Evolutionary conservation across 2,113 vertebrate genomes (phyloP).

Genomic region (Burhinus oedicnemus): DNA sequence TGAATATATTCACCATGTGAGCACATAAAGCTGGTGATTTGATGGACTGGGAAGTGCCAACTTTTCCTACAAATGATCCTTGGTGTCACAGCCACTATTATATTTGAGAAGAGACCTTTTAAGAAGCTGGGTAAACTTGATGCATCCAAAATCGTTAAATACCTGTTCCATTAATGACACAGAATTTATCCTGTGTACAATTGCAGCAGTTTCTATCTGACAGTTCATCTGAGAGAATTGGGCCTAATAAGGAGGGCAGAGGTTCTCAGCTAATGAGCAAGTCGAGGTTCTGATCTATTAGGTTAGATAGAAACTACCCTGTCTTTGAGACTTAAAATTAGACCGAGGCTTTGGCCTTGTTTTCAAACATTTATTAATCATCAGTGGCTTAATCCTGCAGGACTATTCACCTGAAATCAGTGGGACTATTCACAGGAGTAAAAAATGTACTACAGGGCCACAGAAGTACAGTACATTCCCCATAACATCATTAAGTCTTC

Average conservation of each 20-base stretch:
- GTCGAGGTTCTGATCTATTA: conserved; percentile 46
- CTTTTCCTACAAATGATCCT: background rate
- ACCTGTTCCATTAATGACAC: conserved; percentile 29
- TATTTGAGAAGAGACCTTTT: background rate
- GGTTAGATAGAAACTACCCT: conserved; percentile 16
- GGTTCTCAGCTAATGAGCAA: conserved; percentile 61
- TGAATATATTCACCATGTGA: background rate
- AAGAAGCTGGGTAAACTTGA: conserved; percentile 25
- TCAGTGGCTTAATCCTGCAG: background rate
- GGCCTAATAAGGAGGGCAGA: conserved; percentile 57
- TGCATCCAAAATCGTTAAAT: conserved; percentile 52
- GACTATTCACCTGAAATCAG: background rate
- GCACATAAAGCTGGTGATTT: background rate
- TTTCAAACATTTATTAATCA: conserved; percentile 44
- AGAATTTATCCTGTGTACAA: conserved; percentile 46
- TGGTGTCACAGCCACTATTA: background rate
- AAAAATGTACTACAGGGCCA: background rate
- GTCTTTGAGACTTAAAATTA: conserved; percentile 48
- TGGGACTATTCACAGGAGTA: background rate
- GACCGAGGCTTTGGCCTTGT: background rate
- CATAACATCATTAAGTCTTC: background rate
- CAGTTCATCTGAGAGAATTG: conserved; percentile 28
- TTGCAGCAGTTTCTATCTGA: conserved; percentile 8
- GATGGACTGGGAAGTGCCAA: background rate
- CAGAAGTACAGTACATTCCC: background rate